A percentile compares a stretch with the other conserved stretches of the same genome.
Conservation (phyloP, 2,113 vertebrate species). For the Syngnathus typhle region DNA sequence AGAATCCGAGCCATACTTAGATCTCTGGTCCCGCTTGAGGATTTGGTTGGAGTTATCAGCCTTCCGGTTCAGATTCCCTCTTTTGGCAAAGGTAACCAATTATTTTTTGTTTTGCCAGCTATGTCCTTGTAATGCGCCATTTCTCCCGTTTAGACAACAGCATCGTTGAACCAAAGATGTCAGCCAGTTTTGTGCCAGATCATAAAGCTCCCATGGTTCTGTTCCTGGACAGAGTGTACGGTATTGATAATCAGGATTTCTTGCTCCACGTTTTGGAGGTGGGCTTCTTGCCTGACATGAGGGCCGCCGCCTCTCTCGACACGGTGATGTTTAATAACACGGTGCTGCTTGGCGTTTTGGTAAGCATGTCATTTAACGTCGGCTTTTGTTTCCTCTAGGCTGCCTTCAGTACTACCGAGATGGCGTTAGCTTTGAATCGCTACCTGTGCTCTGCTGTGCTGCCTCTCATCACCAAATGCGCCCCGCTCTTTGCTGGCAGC, state of each 20-base stretch:
- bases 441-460: conserved; percentile 88
- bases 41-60: conserved; percentile 90
- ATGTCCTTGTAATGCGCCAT: background rate
- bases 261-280: conserved; percentile 87
- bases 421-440: conserved; percentile 90
- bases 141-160: conserved; percentile 73
- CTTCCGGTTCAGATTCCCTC: conserved; percentile 85
- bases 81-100: conserved; percentile 81
- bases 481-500: conserved; percentile 86
- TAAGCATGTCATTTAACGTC: background rate
- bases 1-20: conserved; percentile 88
- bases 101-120: background rate
- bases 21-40: conserved; percentile 87
- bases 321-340: conserved; percentile 70
- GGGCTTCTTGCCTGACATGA: conserved; percentile 92
- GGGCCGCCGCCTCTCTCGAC: conserved; percentile 87
- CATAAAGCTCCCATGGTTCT: conserved; percentile 94
- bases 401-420: conserved; percentile 91
- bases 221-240: conserved; percentile 91
- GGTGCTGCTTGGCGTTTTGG: background rate
- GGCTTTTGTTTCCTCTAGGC: conserved; percentile 61
- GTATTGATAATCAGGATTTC: conserved; percentile 92
- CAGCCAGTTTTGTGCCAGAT: conserved; percentile 89
- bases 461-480: conserved; percentile 92
- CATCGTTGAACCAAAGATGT: conserved; percentile 90